A percentile compares a stretch with the other conserved stretches of the same genome.
Conservation (phyloP, 1,140 invertebrate genomes). For the Eupristina koningsbergeri region DNA sequence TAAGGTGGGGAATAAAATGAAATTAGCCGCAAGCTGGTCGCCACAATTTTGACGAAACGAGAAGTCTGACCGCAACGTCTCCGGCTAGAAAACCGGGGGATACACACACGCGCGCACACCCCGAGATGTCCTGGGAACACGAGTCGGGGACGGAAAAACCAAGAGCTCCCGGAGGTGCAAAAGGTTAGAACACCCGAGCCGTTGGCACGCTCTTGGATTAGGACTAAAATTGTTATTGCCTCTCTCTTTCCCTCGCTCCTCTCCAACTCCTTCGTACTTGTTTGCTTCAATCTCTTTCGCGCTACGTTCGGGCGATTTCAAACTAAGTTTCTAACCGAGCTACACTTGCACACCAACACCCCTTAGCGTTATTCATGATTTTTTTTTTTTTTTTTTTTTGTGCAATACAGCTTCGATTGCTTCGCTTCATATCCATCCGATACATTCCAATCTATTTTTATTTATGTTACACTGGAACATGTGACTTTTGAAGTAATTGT, state of each 20-base stretch:
- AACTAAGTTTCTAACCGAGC: not conserved
- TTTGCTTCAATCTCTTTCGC: slow-evolving; percentile 36
- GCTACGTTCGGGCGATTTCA: not conserved
- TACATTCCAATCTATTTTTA: too few relatives aligned
- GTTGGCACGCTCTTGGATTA: slow-evolving; percentile 65
- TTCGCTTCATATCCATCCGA: too few relatives aligned
- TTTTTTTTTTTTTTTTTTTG: too few relatives aligned
- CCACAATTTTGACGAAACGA: slow-evolving; percentile 39
- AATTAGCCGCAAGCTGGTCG: slow-evolving; percentile 61
- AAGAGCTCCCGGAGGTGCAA: slow-evolving; percentile 52
- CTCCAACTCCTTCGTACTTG: slow-evolving; percentile 5
- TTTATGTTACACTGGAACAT: too few relatives aligned
- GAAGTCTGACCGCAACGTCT: not conserved
- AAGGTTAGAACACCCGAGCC: slow-evolving; percentile 59
- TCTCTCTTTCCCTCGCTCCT: not conserved
- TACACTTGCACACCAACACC: too few relatives aligned
- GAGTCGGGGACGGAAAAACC: slow-evolving; percentile 30
- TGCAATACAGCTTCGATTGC: too few relatives aligned
- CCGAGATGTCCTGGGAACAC: too few relatives aligned
- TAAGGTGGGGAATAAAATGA: slow-evolving; percentile 62
- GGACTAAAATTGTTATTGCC: slow-evolving; percentile 61
- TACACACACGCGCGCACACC: too few relatives aligned
- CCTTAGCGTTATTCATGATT: too few relatives aligned
- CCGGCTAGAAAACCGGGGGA: too few relatives aligned
- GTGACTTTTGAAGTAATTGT: too few relatives aligned